A percentile compares a stretch with the other conserved stretches of the same genome.
phyloP scores from a whole-genome alignment of 2,113 vertebrate species.

The Paedocypris sp. region DNA sequence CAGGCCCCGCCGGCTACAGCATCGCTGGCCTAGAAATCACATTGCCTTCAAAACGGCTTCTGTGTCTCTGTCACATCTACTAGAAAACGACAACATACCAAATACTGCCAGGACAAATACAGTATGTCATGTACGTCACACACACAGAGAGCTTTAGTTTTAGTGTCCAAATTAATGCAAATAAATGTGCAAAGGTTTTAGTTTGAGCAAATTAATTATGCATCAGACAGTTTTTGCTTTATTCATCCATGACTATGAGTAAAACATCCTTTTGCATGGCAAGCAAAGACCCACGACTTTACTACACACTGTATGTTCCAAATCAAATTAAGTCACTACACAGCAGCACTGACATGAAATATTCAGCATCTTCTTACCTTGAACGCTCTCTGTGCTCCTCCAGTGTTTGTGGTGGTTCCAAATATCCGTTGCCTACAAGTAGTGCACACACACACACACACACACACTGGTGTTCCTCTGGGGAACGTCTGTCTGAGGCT shows the following conservation, averaged over 20 bases:
- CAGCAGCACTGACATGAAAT: no score
- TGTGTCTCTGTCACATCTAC: slow-evolving; percentile 2
- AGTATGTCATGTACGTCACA: no score
- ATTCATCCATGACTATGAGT: no score
- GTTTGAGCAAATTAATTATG: no score
- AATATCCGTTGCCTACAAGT: neutral
- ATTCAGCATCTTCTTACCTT: no score
- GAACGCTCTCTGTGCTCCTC: neutral
- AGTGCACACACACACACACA: no score
- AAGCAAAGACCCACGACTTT: no score
- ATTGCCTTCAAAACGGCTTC: slow-evolving; percentile 6
- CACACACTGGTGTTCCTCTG: slow-evolving; percentile 1
- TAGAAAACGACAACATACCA: slow-evolving; percentile 3
- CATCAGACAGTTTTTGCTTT: no score
- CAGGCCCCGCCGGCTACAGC: slow-evolving; percentile 1
- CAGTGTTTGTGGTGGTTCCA: neutral
- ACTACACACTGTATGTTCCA: neutral
- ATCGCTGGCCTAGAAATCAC: slow-evolving; percentile 12
- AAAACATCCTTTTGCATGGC: no score
- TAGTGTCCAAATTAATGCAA: no score
- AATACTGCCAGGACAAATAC: neutral
- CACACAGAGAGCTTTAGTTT: no score
- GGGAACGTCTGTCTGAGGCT: slow-evolving; percentile 6
- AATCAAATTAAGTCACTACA: neutral
- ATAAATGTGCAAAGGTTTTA: no score